A percentile compares a stretch with the other conserved stretches of the same genome.
phyloP scores from a whole-genome alignment of 2,797 vertebrate genomes.

The Pelochelys cantorii region DNA sequence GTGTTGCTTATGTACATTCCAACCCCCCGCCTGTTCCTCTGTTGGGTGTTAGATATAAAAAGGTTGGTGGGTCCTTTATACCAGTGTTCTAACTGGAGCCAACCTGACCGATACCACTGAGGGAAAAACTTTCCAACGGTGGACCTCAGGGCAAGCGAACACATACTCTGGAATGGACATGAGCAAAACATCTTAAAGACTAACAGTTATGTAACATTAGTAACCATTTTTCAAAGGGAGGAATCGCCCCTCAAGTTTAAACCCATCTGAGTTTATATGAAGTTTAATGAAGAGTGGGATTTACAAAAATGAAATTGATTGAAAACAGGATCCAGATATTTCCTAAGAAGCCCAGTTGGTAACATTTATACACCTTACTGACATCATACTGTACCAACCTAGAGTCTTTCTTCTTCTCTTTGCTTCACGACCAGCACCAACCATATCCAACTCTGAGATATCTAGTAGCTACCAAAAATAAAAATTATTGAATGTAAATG shows the following conservation, averaged over 20 bases:
- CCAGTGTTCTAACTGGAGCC: too few species aligned
- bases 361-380: background rate
- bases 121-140: too few species aligned
- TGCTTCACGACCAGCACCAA: conserved; percentile 94
- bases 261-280: background rate
- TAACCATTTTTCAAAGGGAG: background rate
- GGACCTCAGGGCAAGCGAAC: too few species aligned
- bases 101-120: too few species aligned
- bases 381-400: conserved; percentile 81
- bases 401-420: conserved; percentile 97
- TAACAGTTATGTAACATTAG: too few species aligned
- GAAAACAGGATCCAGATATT: background rate
- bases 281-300: background rate
- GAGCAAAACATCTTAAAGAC: too few species aligned
- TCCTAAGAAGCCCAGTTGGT: background rate
- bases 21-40: too few species aligned
- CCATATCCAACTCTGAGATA: conserved; percentile 93
- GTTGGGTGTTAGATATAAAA: too few species aligned
- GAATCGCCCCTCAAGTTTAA: background rate
- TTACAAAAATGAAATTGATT: background rate
- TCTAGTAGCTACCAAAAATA: conserved; percentile 87
- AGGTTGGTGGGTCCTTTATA: too few species aligned
- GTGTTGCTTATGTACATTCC: too few species aligned
- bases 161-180: too few species aligned
- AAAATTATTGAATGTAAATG: background rate